These are phyloP conservation scores for Eulithis testata DNA, from an alignment of 2,888 invertebrate species.

Conservation along the genomic window DNA sequence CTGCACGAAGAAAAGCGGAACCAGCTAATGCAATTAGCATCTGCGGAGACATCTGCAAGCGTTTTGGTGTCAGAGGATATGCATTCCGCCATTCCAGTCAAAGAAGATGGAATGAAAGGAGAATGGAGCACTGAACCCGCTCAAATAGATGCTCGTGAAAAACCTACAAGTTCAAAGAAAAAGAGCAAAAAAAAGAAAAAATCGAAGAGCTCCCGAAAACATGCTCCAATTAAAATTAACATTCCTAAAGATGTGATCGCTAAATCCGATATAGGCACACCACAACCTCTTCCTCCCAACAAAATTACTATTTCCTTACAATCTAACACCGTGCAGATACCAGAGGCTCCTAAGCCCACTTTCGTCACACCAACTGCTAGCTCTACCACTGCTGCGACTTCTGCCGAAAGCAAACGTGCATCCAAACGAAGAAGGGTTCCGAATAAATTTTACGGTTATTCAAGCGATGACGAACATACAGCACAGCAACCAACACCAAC, in stretches of 20 bases:
- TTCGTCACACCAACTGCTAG: conserved; percentile 43
- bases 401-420: conserved; percentile 87
- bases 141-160: conserved; percentile 77
- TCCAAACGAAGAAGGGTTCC: conserved; percentile 93
- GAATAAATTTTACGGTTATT: conserved; percentile 94
- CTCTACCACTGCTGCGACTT: conserved; percentile 53
- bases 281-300: conserved; percentile 63
- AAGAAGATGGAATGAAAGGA: conserved; percentile 59
- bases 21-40: conserved; percentile 86
- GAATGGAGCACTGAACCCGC: conserved; percentile 31
- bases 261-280: conserved; percentile 60
- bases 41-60: conserved; percentile 85
- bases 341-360: conserved; percentile 60
- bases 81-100: conserved; percentile 83
- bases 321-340: conserved; percentile 79
- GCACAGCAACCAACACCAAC: conserved; percentile 58
- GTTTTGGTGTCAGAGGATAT: conserved; percentile 85
- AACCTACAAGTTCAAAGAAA: conserved; percentile 84
- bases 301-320: conserved; percentile 81
- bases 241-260: conserved; percentile 82
- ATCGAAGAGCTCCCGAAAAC: conserved; percentile 74
- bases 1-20: conserved; percentile 90
- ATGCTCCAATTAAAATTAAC: conserved; percentile 85
- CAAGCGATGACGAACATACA: conserved; percentile 90
- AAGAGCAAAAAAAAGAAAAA: conserved; percentile 88